Conservation (phyloP, 2,113 vertebrate species). For the Poeciliopsis retropinna region DNA sequence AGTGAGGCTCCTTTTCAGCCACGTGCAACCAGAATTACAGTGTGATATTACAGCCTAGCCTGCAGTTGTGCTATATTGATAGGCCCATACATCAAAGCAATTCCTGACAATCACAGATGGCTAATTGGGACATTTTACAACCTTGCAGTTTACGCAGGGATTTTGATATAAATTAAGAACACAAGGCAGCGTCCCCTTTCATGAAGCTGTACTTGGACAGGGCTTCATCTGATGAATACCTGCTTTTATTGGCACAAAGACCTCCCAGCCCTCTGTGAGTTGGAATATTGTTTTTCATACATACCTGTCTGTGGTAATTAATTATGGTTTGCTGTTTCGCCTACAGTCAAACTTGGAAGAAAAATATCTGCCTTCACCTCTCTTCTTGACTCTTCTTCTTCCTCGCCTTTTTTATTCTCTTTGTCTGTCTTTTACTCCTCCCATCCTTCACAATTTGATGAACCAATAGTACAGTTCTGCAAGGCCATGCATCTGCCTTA, state of each 20-base stretch:
- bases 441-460: neutral
- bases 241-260: conserved; percentile 71
- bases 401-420: conserved; percentile 37
- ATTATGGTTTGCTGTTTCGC: conserved; percentile 89
- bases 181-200: conserved; percentile 52
- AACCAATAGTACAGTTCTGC: neutral
- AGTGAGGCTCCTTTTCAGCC: conserved; percentile 52
- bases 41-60: conserved; percentile 52
- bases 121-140: conserved; percentile 72
- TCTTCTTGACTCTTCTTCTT: conserved; percentile 24
- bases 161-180: conserved; percentile 72
- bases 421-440: conserved; percentile 74
- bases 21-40: conserved; percentile 59
- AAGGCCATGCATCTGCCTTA: neutral
- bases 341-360: conserved; percentile 82
- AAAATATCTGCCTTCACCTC: conserved; percentile 53
- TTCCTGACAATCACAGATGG: conserved; percentile 72
- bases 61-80: conserved; percentile 70
- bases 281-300: conserved; percentile 81
- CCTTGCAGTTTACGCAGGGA: conserved; percentile 64
- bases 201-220: conserved; percentile 56
- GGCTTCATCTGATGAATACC: conserved; percentile 69
- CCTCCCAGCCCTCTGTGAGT: conserved; percentile 69
- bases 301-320: conserved; percentile 93
- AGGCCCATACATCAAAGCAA: conserved; percentile 68